Base-by-base conservation (phyloP, 37 sponge, comb jelly and placozoan genomes). In the Theonella swinhoei region DNA sequence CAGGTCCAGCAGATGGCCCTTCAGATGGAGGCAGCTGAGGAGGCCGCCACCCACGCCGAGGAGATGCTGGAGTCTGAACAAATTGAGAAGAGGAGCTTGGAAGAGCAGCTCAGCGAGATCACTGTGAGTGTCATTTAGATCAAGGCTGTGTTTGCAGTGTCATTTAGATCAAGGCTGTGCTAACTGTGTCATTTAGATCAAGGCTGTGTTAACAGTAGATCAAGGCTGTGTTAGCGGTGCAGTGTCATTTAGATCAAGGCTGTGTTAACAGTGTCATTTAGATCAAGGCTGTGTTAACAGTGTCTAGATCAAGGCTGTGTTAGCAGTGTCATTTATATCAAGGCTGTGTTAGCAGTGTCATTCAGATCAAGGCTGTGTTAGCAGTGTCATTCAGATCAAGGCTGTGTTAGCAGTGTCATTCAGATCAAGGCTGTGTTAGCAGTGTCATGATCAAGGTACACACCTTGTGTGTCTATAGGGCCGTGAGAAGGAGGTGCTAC, bases 51-150 rank as follows among this genome's bases (percentile, higher is more conserved):
- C 0, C 67, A 88, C 22, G 80, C 89, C 47, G 64, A 72, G 61
- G 94, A 93, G 14, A 60, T 88, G 33, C 78, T 96, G 71, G 96
- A 96, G 62, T 63, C 74, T 25, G 98, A 97, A 64, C 95, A 92
- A 73, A 33, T 91, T 61, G 90, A 93, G 74, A 91, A 87, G 84
- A 82, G 96, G 54, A 83, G 83, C 23, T 64, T 91, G 31, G 84
- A 91, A 78, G 94, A 98, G 58, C 85, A 85, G 28, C 81, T 93
- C 0, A 72, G 72, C 31, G 94, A 95, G 29, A 26, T 92, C 37
- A 77, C 83, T 62, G 95, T 93, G 31, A 75, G 84, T 64, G 1
- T 20, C 26, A n/a, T n/a, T n/a, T 47, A 47, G 54, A 47, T 14
- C 31, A 26, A 24, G 23, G 42, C 19, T 43, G 40, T 69, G n/a